Conservation (phyloP, 2,113 vertebrate genomes). For the Chionomys nivalis region DNA sequence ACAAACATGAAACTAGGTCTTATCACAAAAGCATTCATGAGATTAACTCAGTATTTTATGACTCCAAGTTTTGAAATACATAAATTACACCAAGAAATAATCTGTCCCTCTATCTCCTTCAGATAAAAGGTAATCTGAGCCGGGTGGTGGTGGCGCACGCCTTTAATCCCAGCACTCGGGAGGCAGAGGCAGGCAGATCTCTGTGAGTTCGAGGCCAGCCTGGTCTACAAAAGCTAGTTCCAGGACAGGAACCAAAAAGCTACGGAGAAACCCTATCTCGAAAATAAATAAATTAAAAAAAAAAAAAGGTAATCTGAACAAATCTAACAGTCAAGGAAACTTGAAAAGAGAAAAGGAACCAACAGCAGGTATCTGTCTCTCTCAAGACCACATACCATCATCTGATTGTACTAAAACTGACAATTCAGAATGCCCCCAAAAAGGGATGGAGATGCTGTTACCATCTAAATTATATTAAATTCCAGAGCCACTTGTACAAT, state of each 20-base stretch:
- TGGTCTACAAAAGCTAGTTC: too few species aligned
- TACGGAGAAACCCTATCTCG: too few species aligned
- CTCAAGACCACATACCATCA: not conserved
- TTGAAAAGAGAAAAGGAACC: slow-evolving; percentile 28
- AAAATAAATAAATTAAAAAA: too few species aligned
- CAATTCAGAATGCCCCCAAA: not conserved
- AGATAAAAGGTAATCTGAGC: slow-evolving; percentile 42
- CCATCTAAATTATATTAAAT: slow-evolving; percentile 14
- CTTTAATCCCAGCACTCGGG: too few species aligned
- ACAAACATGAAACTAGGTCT: slow-evolving; percentile 41
- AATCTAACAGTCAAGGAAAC: slow-evolving; percentile 39
- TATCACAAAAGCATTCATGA: slow-evolving; percentile 24
- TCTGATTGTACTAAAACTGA: not conserved
- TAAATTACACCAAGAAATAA: slow-evolving; percentile 45
- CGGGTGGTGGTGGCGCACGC: too few species aligned
- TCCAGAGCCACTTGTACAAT: slow-evolving; percentile 18
- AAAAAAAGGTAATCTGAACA: slow-evolving; percentile 49
- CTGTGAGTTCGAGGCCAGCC: too few species aligned
- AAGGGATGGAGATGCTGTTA: not conserved
- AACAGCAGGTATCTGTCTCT: not conserved
- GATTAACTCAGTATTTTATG: slow-evolving; percentile 30
- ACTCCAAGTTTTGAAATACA: slow-evolving; percentile 34
- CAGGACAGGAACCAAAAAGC: too few species aligned
- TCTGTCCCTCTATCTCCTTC: not conserved
- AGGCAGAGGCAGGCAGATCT: too few species aligned